phyloP scores from a whole-genome alignment of 2,113 vertebrate genomes.

The Andinoacara biseriatus region DNA sequence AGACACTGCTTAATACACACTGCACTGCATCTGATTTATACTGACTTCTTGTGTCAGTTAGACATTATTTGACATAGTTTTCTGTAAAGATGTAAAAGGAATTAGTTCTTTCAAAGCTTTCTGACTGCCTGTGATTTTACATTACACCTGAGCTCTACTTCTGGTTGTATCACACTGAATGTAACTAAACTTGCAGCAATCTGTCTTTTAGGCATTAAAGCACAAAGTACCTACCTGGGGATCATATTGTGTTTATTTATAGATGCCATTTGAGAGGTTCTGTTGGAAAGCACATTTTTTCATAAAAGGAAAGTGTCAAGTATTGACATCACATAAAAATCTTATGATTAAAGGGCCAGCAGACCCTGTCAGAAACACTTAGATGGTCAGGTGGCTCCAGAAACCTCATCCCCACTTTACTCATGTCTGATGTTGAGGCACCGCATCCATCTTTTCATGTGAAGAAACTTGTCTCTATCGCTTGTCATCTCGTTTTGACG shows the following conservation, averaged over 20 bases:
- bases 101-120: background rate
- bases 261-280: background rate
- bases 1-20: background rate
- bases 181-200: background rate
- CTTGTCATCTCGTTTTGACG: background rate
- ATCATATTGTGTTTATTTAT: slow-evolving; percentile 6
- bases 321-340: slow-evolving; percentile 1
- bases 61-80: slow-evolving; percentile 15
- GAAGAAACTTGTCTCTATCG: background rate
- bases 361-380: slow-evolving; percentile 1
- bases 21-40: background rate
- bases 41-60: slow-evolving; percentile 1
- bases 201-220: background rate
- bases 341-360: background rate
- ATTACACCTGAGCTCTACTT: background rate
- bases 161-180: background rate
- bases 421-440: background rate
- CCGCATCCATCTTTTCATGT: background rate
- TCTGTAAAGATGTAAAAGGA: slow-evolving; percentile 15
- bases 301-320: background rate
- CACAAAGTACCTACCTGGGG: background rate
- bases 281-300: slow-evolving; percentile 8
- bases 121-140: background rate
- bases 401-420: background rate
- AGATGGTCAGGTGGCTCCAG: background rate